A percentile compares a stretch with the other conserved stretches of the same genome.
Evolutionary conservation across 2,888 invertebrate genomes (phyloP).

Genomic region (Gnatocerus cornutus): DNA sequence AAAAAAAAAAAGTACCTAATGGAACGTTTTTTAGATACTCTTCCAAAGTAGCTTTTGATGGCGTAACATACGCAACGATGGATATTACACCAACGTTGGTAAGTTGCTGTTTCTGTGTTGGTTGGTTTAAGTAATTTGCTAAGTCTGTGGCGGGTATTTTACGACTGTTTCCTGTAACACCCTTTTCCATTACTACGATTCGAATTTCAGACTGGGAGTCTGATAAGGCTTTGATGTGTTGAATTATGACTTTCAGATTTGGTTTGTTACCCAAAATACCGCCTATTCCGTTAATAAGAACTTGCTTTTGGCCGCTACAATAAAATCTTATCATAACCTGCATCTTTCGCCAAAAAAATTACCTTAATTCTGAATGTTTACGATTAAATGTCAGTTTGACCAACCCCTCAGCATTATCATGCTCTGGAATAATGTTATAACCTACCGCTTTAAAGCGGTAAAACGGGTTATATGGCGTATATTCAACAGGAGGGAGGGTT

Average conservation of each 20-base stretch:
- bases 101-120: conserved; percentile 82
- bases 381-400: conserved; percentile 91
- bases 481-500: conserved; percentile 85
- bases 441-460: conserved; percentile 97
- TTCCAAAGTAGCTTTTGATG: conserved; percentile 85
- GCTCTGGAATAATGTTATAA: conserved; percentile 89
- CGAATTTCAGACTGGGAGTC: conserved; percentile 85
- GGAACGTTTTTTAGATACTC: conserved; percentile 95
- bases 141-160: conserved; percentile 84
- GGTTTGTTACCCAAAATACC: conserved; percentile 88
- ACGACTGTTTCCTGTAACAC: conserved; percentile 77
- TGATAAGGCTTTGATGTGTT: conserved; percentile 84
- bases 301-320: conserved; percentile 80
- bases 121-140: conserved; percentile 80
- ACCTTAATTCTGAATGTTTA: conserved; percentile 86
- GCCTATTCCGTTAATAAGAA: conserved; percentile 78
- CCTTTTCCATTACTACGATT: conserved; percentile 83
- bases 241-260: conserved; percentile 85
- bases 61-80: conserved; percentile 82
- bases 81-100: conserved; percentile 81
- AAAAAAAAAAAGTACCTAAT: conserved; percentile 68
- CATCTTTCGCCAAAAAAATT: no score
- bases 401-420: conserved; percentile 92
- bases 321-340: no score
- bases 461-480: conserved; percentile 91